These are phyloP conservation scores for Mormyrus iriodes DNA, from an alignment of 2,113 vertebrate genomes.

Conservation along the genomic window DNA sequence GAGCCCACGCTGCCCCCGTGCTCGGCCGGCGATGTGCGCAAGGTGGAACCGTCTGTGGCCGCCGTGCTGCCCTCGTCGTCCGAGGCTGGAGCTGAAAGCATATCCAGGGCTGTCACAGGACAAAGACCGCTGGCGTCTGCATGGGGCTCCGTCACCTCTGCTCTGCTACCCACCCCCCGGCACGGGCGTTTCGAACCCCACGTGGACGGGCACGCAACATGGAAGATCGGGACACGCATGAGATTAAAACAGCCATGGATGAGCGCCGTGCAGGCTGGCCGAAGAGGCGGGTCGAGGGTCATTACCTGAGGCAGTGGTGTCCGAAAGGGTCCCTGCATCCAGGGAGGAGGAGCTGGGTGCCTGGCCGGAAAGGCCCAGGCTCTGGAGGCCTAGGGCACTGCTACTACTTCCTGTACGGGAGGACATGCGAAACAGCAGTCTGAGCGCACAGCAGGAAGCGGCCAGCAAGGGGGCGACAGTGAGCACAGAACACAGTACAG, in stretches of 20 bases:
- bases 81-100: constrained; percentile 97
- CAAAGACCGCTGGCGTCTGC: constrained; percentile 67
- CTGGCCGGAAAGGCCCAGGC: constrained; percentile 89
- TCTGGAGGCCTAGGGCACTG: constrained; percentile 93
- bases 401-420: constrained; percentile 84
- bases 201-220: rapidly evolving
- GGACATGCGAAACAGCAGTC: constrained; percentile 35
- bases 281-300: constrained; percentile 28
- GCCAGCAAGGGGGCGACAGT: not conserved
- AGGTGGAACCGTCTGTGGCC: constrained; percentile 91
- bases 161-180: not conserved
- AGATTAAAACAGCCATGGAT: not conserved
- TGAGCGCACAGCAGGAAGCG: not conserved
- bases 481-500: not conserved
- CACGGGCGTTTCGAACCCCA: not conserved
- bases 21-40: constrained; percentile 93
- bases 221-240: not conserved
- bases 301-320: constrained; percentile 99
- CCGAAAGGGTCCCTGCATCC: constrained; percentile 92
- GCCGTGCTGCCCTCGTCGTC: constrained; percentile 98
- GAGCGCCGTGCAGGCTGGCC: not conserved
- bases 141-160: constrained; percentile 31
- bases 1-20: constrained; percentile 96
- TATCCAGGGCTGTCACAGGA: constrained; percentile 93
- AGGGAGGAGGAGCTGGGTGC: constrained; percentile 96